A percentile compares a stretch with the other conserved stretches of the same genome.
Conservation (phyloP, 2,113 vertebrate species). For the Sporophila hypoxantha region DNA sequence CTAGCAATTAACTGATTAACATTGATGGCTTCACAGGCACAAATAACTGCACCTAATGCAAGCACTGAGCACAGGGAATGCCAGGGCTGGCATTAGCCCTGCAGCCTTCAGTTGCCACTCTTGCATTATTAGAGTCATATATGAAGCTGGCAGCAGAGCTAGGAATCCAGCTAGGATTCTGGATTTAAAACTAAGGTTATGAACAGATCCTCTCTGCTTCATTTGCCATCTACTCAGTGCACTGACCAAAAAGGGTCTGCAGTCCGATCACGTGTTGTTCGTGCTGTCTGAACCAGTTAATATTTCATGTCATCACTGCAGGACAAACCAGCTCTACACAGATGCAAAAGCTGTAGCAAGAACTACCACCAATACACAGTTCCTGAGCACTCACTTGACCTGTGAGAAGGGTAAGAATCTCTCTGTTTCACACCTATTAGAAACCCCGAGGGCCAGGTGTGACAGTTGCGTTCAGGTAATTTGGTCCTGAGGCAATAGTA, state of each 20-base stretch:
- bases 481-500: background rate
- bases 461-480: background rate
- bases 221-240: background rate
- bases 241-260: background rate
- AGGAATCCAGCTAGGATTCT: background rate
- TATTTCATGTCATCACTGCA: background rate
- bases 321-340: background rate
- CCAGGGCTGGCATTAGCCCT: background rate
- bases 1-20: background rate
- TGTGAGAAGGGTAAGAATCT: background rate
- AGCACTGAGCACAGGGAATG: background rate
- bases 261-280: accelerated
- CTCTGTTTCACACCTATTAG: background rate
- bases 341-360: background rate
- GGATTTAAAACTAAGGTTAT: background rate
- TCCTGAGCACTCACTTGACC: background rate
- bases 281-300: background rate
- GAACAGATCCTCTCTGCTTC: background rate
- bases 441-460: background rate
- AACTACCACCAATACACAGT: background rate
- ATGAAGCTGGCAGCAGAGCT: background rate
- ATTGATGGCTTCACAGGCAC: background rate
- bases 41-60: background rate
- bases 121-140: background rate
- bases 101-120: background rate